Base-by-base conservation (phyloP, 2,888 invertebrate genomes). In the Ernsta delagoae region DNA sequence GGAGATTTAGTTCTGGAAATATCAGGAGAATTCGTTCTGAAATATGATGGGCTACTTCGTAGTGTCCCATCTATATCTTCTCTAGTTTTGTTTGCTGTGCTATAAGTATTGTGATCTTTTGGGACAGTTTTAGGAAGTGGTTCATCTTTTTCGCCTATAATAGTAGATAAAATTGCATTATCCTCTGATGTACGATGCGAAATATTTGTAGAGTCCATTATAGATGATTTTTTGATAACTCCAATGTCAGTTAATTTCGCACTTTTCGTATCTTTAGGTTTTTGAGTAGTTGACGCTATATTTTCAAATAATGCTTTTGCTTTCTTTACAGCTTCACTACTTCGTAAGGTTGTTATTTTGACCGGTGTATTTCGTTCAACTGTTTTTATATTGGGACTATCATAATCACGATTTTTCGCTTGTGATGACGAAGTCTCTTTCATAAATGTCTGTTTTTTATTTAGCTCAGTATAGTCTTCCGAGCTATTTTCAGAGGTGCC, bases 241-340 rank as follows among this genome's bases (percentile, higher is more conserved):
- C 93, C 91, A 54, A 94, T 94, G 70, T 94, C 94, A 7, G 91
- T 91, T 34, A 94, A 77, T 73, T 94, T 94, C 0, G 90, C 73
- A 24, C 24, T 24, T 24, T 24, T 24, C 39, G 73, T 75, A 53
- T 86, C 85, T 74, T 86, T 85, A 8, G 79, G 77, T 75, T 88
- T 85, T 73, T 84, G 79, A 43, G 87, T 83, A 24, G 87, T 86
- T 12, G 92, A 88, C 41, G 94, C 94, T 72, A 95, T 95, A 72
- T 94, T 96, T 87, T 96, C 96, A 84, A 96, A 96, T 48, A 96
- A 82, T 53, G 95, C 95, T 83, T 96, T 96, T 0, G 96, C 96
- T 84, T 95, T 95, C 62, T 95, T 94, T 0, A 96, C 95, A n/a
- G 95, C 95, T 75, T 96, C 95, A 59, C 94, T 95, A 75, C 94